A percentile compares a stretch with the other conserved stretches of the same genome.
These are phyloP conservation scores for Antedon bifida DNA, from an alignment of 35 echinoderm and acorn worm genomes.

Conservation along the genomic window DNA sequence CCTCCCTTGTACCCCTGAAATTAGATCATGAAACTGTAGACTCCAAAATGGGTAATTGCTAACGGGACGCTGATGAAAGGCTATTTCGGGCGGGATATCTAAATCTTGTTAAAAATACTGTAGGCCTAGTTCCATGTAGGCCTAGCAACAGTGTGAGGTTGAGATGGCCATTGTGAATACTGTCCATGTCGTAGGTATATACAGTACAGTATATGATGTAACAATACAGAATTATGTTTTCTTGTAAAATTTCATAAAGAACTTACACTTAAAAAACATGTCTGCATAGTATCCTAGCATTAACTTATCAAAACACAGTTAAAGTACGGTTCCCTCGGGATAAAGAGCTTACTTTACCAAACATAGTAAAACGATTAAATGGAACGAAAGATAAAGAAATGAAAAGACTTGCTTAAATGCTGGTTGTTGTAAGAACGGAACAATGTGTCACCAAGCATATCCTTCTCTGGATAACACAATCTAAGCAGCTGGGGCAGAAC, in stretches of 20 bases:
- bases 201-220: background rate
- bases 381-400: background rate
- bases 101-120: no score
- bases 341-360: background rate
- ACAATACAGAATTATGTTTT: background rate
- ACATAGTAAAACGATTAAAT: background rate
- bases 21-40: no score
- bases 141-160: no score
- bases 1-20: no score
- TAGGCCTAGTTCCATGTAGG: no score
- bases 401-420: background rate
- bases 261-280: background rate
- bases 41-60: no score
- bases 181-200: no score
- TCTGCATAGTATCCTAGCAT: background rate
- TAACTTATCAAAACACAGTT: background rate
- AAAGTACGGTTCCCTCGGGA: background rate
- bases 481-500: background rate
- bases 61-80: no score
- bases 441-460: background rate
- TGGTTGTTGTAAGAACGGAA: background rate
- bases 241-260: background rate
- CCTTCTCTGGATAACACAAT: background rate
- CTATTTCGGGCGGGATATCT: no score
- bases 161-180: no score